phyloP scores from a whole-genome alignment of 2,888 invertebrate species.

The Ephialtes manifestator region DNA sequence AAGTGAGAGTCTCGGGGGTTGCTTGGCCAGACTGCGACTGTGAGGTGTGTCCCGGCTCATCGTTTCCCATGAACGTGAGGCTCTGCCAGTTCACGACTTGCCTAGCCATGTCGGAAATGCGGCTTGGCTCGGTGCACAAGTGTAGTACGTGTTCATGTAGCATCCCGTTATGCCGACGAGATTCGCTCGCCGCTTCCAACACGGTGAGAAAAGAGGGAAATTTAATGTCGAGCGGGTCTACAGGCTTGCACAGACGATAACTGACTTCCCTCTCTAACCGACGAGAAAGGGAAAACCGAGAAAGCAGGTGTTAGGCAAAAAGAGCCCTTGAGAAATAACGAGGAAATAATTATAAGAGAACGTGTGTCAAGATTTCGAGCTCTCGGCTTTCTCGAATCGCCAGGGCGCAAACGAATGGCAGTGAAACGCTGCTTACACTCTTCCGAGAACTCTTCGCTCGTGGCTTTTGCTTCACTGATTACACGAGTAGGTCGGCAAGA shows the following conservation, averaged over 20 bases:
- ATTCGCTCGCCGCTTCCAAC: slow-evolving; percentile 35
- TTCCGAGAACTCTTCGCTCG: slow-evolving; percentile 5
- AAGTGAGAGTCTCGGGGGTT: slow-evolving; percentile 45
- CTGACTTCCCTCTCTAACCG: slow-evolving; percentile 70
- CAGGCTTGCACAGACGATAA: slow-evolving; percentile 64
- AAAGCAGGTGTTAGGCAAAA: slow-evolving; percentile 1
- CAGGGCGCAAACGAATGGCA: background rate
- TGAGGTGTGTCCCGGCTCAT: slow-evolving; percentile 29
- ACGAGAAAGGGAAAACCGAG: slow-evolving; percentile 32
- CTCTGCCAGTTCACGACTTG: slow-evolving; percentile 32
- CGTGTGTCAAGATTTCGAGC: slow-evolving; percentile 65
- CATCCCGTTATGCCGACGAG: slow-evolving; percentile 33
- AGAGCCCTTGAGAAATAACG: slow-evolving; percentile 71
- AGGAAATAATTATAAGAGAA: slow-evolving; percentile 76
- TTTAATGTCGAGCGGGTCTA: slow-evolving; percentile 24
- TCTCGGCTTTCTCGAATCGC: slow-evolving; percentile 21
- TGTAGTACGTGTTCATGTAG: slow-evolving; percentile 28
- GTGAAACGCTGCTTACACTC: slow-evolving; percentile 27
- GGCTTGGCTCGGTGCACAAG: slow-evolving; percentile 38
- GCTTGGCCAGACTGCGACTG: slow-evolving; percentile 41
- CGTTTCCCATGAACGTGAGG: background rate
- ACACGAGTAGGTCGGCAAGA: background rate
- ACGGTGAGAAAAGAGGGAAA: slow-evolving; percentile 18
- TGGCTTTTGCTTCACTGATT: slow-evolving; percentile 7
- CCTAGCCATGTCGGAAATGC: slow-evolving; percentile 43